Base-by-base conservation (phyloP, 1,140 invertebrate genomes). In the Ylistrum balloti region DNA sequence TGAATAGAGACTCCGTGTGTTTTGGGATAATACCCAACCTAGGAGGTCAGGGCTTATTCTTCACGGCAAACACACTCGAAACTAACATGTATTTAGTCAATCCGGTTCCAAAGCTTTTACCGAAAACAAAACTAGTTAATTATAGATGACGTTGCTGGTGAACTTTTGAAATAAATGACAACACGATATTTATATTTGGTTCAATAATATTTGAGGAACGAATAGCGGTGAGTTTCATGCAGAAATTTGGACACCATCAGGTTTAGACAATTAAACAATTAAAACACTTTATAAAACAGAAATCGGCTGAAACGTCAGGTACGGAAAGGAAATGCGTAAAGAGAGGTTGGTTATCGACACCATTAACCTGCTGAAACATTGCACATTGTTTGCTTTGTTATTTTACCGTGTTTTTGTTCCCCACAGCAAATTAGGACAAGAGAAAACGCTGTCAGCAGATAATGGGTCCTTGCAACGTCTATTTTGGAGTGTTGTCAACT, bases 51-150 rank as follows among this genome's bases (percentile, higher is more conserved):
- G 5, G 22, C 5, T 28, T 74, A 5, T n/a, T 74, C 56, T 74
- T 5, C 22, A 74, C 56, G 13, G 5, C 17, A 28, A 74, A n/a
- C 56, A 74, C 56, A 74, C 56, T 28, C 56, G 7, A n/a, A 74
- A 74, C 22, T 28, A 74, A 74, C 56, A 74, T 28, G 56, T 74
- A 74, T 74, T 74, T 74, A 74, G 56, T 74, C n/a, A 28, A 28
- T 74, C 56, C n/a, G n/a, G 56, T 74, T 74, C 56, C n/a, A 74
- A 74, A 74, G 56, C 56, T 74, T 74, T 74, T 74, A 74, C n/a
- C n/a, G 56, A 74, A 74, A 74, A 74, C 56, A 5, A 28, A 74
- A 74, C 56, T 74, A n/a, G 56, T 74, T 74, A 74, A 74, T 74
- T 74, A 74, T 28, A 74, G 56, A 28, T 74, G 22, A n/a, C 28